These are phyloP conservation scores for Coracopsis vasa DNA, from an alignment of 2,113 vertebrate genomes.

Conservation along the genomic window DNA sequence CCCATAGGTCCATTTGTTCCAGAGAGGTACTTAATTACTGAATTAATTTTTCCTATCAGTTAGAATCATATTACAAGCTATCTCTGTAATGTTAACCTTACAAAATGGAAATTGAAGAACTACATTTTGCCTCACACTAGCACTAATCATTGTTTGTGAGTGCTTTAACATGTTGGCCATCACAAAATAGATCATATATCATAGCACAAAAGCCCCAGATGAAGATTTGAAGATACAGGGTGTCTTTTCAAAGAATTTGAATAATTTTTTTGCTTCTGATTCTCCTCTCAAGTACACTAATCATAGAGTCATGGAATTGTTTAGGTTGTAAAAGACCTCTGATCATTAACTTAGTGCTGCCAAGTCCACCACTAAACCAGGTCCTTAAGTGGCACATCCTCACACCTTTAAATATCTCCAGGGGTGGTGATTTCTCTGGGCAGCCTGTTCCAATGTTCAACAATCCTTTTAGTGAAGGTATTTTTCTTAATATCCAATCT, in stretches of 20 bases:
- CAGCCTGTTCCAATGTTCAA: neutral
- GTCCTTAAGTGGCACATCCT: neutral
- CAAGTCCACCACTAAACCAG: neutral
- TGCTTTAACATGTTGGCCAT: neutral
- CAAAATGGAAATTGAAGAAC: neutral
- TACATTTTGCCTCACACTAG: neutral
- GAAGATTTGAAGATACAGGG: neutral
- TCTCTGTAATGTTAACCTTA: neutral
- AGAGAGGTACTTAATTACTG: neutral
- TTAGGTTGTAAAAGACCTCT: neutral
- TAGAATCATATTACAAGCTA: neutral
- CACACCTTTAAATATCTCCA: neutral
- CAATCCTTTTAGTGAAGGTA: neutral
- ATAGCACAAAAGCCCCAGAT: neutral
- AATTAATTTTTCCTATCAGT: neutral
- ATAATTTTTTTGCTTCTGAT: neutral
- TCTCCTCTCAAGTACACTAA: neutral
- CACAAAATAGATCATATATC: neutral
- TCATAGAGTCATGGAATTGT: neutral
- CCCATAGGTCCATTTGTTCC: neutral
- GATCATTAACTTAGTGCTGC: neutral
- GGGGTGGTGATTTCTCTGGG: neutral
- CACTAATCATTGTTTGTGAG: neutral
- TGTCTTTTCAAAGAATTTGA: neutral
- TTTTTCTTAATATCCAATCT: neutral